phyloP scores from a whole-genome alignment of 2,113 vertebrate species.

The Grammomys dolichurus region DNA sequence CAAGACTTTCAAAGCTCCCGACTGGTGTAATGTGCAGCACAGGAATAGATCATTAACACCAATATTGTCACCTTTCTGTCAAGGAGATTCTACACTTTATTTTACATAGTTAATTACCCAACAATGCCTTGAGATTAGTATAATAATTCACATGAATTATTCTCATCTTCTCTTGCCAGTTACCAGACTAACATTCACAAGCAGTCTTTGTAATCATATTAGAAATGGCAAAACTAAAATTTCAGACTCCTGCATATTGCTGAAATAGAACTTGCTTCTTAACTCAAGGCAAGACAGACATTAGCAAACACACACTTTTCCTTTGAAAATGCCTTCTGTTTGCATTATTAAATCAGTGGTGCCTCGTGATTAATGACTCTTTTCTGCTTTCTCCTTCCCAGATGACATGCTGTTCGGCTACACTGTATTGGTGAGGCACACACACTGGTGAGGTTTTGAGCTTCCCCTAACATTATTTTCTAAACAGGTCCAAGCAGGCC shows the following conservation, averaged over 20 bases:
- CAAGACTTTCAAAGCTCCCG: background rate
- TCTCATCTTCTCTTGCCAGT: slow-evolving; percentile 49
- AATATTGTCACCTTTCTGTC: background rate
- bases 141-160: slow-evolving; percentile 15
- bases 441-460: slow-evolving; percentile 39
- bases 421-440: background rate
- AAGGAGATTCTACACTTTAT: background rate
- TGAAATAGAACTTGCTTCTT: slow-evolving; percentile 57
- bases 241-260: background rate
- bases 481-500: slow-evolving; percentile 85
- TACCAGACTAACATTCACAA: slow-evolving; percentile 30
- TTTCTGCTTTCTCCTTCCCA: background rate
- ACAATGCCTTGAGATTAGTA: slow-evolving; percentile 26
- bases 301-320: slow-evolving; percentile 33
- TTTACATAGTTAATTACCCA: slow-evolving; percentile 31
- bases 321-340: slow-evolving; percentile 42
- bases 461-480: slow-evolving; percentile 56
- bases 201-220: slow-evolving; percentile 11
- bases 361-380: slow-evolving; percentile 7
- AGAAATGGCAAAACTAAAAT: slow-evolving; percentile 48
- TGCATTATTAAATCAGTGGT: slow-evolving; percentile 25
- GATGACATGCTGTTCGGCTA: background rate
- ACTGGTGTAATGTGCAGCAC: background rate
- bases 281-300: slow-evolving; percentile 52
- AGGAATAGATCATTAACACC: background rate